Conservation (phyloP, 2,797 vertebrate genomes). For the Crypturellus tataupa region DNA sequence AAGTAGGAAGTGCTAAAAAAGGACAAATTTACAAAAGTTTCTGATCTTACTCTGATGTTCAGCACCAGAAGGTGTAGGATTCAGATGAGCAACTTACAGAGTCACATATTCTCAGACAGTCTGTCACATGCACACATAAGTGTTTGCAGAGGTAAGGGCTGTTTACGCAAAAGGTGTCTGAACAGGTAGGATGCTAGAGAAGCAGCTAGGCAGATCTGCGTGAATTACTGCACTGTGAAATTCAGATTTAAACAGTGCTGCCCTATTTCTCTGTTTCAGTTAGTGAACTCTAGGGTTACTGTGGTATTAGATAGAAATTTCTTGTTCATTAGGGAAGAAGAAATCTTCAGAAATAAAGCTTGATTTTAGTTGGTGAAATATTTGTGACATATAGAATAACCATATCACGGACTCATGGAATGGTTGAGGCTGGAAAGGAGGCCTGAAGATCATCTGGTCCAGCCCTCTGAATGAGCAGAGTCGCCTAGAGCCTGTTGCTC, state of each 20-base stretch:
- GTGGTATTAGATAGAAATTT: not conserved
- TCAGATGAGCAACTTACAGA: too few relatives aligned
- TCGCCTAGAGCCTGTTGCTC: too few relatives aligned
- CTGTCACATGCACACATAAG: too few relatives aligned
- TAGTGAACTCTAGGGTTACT: not conserved
- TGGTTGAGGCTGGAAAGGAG: too few relatives aligned
- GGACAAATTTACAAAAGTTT: too few relatives aligned
- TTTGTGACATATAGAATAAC: not conserved
- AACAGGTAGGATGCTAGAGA: not conserved
- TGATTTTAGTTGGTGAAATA: not conserved
- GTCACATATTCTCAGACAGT: too few relatives aligned
- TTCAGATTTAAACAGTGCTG: not conserved
- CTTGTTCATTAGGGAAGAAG: not conserved
- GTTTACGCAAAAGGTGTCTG: not conserved
- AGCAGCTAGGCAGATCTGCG: rapidly evolving
- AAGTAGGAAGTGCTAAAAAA: too few relatives aligned
- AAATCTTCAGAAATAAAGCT: not conserved
- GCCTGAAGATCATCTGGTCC: too few relatives aligned
- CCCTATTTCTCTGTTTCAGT: not conserved
- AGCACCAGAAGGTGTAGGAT: too few relatives aligned
- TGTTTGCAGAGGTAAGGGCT: not conserved
- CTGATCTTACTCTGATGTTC: too few relatives aligned
- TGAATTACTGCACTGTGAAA: not conserved
- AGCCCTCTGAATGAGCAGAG: too few relatives aligned
- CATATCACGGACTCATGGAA: too few relatives aligned